A percentile compares a stretch with the other conserved stretches of the same genome.
phyloP scores from a whole-genome alignment of 2,797 vertebrate species.

The Phylloscopus collybita region DNA sequence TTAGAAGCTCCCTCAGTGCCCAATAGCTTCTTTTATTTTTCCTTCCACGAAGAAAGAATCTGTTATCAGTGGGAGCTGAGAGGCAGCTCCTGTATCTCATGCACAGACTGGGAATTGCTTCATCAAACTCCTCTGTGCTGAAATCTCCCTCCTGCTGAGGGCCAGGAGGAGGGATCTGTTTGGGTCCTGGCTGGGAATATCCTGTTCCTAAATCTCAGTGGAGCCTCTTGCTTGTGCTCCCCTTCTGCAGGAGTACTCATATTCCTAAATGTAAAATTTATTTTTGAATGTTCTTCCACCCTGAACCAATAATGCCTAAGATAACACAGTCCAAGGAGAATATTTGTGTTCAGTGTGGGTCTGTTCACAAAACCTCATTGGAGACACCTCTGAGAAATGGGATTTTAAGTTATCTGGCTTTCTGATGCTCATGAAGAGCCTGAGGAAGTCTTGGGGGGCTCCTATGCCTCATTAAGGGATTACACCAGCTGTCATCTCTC shows the following conservation, averaged over 20 bases:
- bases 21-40: too few species aligned
- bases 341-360: fast-evolving
- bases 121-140: background rate
- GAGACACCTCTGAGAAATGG: background rate
- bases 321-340: fast-evolving
- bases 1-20: background rate
- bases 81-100: background rate
- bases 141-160: background rate
- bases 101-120: background rate
- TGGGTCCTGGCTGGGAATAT: background rate
- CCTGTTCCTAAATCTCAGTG: background rate
- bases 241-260: background rate
- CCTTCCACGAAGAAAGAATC: background rate
- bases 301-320: too few species aligned
- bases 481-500: background rate
- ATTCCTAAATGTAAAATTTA: too few species aligned
- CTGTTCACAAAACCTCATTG: background rate
- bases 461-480: background rate
- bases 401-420: background rate
- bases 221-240: background rate
- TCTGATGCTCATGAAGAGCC: background rate
- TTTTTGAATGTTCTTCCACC: background rate
- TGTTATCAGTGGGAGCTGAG: background rate
- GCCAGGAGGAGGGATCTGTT: background rate
- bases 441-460: background rate